These are phyloP conservation scores for Sinocyclocheilus anshuiensis DNA, from an alignment of 2,113 vertebrate genomes.

Conservation along the genomic window DNA sequence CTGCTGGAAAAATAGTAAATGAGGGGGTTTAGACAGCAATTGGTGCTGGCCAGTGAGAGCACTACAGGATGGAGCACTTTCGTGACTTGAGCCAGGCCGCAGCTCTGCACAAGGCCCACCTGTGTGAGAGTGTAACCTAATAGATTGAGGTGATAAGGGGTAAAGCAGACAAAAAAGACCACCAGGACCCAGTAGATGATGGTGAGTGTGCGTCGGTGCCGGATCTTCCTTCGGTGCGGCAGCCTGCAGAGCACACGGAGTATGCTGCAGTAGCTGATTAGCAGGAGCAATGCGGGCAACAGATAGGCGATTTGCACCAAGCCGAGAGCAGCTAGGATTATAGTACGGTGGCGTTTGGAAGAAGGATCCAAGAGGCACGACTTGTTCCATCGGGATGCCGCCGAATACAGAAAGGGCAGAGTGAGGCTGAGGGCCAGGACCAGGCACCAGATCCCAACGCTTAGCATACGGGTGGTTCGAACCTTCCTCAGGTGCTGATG, in stretches of 20 bases:
- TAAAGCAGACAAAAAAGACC: constrained; percentile 73
- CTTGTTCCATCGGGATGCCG: constrained; percentile 46
- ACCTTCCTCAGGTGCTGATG: constrained; percentile 43
- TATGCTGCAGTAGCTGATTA: constrained; percentile 73
- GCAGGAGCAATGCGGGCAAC: constrained; percentile 67
- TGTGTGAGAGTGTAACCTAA: constrained; percentile 74
- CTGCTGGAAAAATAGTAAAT: constrained; percentile 74
- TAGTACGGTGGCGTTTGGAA: constrained; percentile 55
- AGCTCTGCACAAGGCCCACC: constrained; percentile 64
- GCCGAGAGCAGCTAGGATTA: constrained; percentile 67
- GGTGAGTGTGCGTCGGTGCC: constrained; percentile 62
- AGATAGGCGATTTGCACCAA: constrained; percentile 67
- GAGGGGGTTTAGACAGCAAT: constrained; percentile 77
- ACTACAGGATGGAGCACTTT: constrained; percentile 70
- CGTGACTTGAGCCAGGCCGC: constrained; percentile 63
- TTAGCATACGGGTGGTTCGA: constrained; percentile 62
- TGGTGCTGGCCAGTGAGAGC: constrained; percentile 71
- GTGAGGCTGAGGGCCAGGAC: constrained; percentile 69
- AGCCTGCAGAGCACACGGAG: constrained; percentile 61
- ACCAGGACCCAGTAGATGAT: constrained; percentile 74
- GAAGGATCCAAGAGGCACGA: constrained; percentile 68
- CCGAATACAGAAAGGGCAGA: constrained; percentile 65
- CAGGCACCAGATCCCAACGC: constrained; percentile 70
- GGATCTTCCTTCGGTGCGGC: constrained; percentile 50
- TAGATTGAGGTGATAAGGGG: constrained; percentile 75